Base-by-base conservation (phyloP, 2,797 vertebrate genomes). In the Mormyrops attenuatus region DNA sequence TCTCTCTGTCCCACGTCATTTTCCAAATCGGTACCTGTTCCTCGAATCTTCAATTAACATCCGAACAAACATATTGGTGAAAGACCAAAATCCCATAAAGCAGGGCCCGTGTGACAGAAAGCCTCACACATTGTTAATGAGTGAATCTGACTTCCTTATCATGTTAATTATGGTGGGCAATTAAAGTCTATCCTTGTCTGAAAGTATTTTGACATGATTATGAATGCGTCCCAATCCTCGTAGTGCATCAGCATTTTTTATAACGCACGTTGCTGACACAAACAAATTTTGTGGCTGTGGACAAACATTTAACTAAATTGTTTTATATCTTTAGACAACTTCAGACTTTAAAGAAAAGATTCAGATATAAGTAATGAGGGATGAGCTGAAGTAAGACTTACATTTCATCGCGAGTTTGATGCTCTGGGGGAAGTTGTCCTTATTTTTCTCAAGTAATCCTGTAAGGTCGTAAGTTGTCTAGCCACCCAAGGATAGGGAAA, bases 391-490 rank as follows among this genome's bases (percentile, higher is more conserved):
- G n/a, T 17, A 44, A n/a, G 90, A 95, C 97, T 96, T 96, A 99
- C 98, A 97, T 96, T 99, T 99, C 96, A 99, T 97, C 85, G 97
- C 95, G 94, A 98, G 97, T 82, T 98, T 7, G 91, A 99, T 96
- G 95, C 97, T 99, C 95, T 98, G 98, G 88, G 98, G 97, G 90
- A 99, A 95, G 89, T 95, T 95, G 93, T 99, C 98, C 94, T 97
- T 98, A 95, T 99, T 99, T 96, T 96, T 98, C 92, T 96, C 96
- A 93, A 97, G 94, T 0, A 96, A 97, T 93, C 98, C 97, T 34
- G 94, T 96, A 92, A 97, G 96, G 93, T 98, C 97, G 85, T 99
- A 99, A 84, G 95, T 97, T 91, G 98, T 95, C 98, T 99, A 90
- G 57, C 91, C 95, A 89, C 87, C 90, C 89, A 89, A 91, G 91